Conservation (phyloP, 2,888 invertebrate species). For the Pheosia gnoma region DNA sequence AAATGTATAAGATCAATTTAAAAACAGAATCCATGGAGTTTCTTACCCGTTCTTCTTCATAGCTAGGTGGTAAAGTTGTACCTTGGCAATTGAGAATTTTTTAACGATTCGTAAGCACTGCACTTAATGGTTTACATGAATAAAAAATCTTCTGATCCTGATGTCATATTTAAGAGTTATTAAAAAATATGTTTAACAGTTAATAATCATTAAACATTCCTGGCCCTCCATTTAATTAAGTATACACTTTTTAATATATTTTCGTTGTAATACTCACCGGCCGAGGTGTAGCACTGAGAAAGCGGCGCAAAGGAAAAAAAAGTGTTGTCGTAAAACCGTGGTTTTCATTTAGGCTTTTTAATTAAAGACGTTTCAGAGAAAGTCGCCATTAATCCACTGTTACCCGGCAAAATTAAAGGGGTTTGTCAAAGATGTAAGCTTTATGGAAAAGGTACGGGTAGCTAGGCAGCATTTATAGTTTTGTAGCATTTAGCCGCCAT, state of each 20-base stretch:
- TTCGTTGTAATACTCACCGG: not conserved
- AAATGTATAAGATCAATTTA: no score
- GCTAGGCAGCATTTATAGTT: not conserved
- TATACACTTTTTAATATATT: not conserved
- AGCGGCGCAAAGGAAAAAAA: conserved; percentile 33
- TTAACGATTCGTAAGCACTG: no score
- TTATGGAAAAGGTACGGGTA: conserved; percentile 4
- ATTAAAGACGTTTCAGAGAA: conserved; percentile 65
- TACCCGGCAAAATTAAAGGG: conserved; percentile 64
- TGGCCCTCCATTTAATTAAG: not conserved
- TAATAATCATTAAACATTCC: no score
- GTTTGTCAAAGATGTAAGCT: conserved; percentile 29
- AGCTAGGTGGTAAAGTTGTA: no score
- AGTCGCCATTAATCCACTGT: conserved; percentile 68
- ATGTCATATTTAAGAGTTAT: no score
- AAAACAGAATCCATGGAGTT: no score
- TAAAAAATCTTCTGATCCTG: no score
- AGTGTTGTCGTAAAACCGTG: conserved; percentile 61
- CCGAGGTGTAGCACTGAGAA: conserved; percentile 19
- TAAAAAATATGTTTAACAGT: no score
- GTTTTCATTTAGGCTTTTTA: conserved; percentile 70
- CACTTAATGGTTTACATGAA: no score
- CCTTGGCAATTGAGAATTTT: no score
- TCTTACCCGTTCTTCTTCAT: no score
- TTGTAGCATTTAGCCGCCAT: not conserved